Percentiles rank a stretch among this genome's conserved stretches.
These are phyloP conservation scores for Lepidocyrtoides sp. DNA, from an alignment of 2,888 invertebrate species.

Conservation along the genomic window DNA sequence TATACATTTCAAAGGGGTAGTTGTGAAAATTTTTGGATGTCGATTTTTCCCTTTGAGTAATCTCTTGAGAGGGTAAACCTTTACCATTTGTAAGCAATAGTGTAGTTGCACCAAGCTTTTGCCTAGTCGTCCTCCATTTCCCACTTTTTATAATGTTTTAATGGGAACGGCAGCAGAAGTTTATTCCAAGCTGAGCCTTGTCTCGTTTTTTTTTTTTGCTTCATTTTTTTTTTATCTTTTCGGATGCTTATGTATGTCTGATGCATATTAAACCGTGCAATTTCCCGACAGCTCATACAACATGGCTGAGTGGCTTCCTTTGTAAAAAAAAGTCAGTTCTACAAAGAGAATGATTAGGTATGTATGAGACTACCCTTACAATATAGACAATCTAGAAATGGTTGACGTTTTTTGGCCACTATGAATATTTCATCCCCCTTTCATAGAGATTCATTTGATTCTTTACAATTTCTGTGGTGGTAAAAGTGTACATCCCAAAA, in stretches of 20 bases:
- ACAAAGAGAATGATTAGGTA: constrained; percentile 4
- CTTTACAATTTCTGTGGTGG: not conserved
- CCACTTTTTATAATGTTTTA: constrained; percentile 16
- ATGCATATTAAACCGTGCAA: constrained; percentile 77
- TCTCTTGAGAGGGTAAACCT: constrained; percentile 64
- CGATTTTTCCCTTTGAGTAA: constrained; percentile 50
- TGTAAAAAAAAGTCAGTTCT: constrained; percentile 32
- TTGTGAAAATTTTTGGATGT: not conserved
- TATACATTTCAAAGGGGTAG: constrained; percentile 39
- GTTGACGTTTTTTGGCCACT: constrained; percentile 62
- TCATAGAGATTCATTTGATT: constrained; percentile 56
- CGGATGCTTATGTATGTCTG: constrained; percentile 48
- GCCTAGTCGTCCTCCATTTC: not conserved
- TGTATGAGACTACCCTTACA: not conserved
- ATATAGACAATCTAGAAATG: constrained; percentile 55
- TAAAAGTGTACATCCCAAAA: constrained; percentile 7
- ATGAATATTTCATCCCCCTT: constrained; percentile 70
- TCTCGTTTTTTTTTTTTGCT: not conserved
- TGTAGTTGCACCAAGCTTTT: constrained; percentile 13
- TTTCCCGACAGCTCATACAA: constrained; percentile 73
- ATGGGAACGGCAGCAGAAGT: not conserved
- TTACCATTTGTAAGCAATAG: constrained; percentile 62
- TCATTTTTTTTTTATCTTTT: not conserved
- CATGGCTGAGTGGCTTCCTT: constrained; percentile 72
- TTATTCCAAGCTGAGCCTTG: not conserved